A percentile compares a stretch with the other conserved stretches of the same genome.
Conservation (phyloP, 2,888 invertebrate genomes). For the Leptopilina syphax region DNA sequence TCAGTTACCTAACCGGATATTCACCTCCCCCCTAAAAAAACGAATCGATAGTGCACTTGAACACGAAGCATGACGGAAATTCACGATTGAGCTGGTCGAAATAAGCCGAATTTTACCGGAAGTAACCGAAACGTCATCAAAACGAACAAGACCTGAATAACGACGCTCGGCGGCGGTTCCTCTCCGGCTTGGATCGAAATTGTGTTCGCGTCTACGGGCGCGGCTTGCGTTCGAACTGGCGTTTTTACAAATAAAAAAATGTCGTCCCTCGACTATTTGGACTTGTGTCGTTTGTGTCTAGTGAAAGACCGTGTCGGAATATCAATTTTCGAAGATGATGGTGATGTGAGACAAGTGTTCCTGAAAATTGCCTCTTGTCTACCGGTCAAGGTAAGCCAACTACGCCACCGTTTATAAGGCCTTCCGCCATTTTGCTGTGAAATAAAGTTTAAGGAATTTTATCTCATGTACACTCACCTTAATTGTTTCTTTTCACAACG, state of each 20-base stretch:
- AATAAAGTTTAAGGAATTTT: not conserved
- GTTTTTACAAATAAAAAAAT: slow-evolving; percentile 71
- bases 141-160: slow-evolving; percentile 62
- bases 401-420: slow-evolving; percentile 62
- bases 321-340: slow-evolving; percentile 84
- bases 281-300: slow-evolving; percentile 76
- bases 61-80: not conserved
- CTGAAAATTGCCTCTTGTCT: slow-evolving; percentile 85
- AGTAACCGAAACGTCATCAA: slow-evolving; percentile 32
- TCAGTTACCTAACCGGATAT: not conserved
- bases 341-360: slow-evolving; percentile 81
- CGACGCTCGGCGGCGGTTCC: slow-evolving; percentile 52
- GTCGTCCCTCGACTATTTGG: slow-evolving; percentile 74
- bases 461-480: not conserved
- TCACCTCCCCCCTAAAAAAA: slow-evolving; percentile 15
- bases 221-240: slow-evolving; percentile 70
- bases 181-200: slow-evolving; percentile 64
- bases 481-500: not conserved
- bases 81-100: not conserved
- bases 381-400: slow-evolving; percentile 84
- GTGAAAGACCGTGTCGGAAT: slow-evolving; percentile 81
- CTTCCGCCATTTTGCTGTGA: slow-evolving; percentile 70
- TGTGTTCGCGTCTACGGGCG: slow-evolving; percentile 71
- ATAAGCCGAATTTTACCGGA: slow-evolving; percentile 8
- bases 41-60: slow-evolving; percentile 59